Percentiles rank a stretch among this genome's conserved stretches.
phyloP scores from a whole-genome alignment of 1,140 invertebrate genomes.

The Penaeus chinensis region DNA sequence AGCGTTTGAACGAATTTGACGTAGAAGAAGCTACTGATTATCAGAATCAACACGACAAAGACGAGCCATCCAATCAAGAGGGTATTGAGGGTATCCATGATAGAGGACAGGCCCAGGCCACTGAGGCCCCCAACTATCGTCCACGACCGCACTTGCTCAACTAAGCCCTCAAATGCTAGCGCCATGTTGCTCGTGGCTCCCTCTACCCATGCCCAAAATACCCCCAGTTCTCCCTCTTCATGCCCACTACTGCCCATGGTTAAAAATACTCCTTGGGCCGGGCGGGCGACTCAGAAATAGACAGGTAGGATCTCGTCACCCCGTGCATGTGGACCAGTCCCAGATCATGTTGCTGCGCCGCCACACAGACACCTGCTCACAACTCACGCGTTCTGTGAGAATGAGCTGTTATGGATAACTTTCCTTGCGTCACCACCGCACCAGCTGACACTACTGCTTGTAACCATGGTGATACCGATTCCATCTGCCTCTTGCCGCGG shows the following conservation, averaged over 20 bases:
- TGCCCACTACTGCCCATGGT: conserved; percentile 59
- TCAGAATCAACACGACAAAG: conserved; percentile 46
- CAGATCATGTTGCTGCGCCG: conserved; percentile 56
- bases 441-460: conserved; percentile 50
- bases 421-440: background rate
- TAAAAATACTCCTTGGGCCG: conserved; percentile 47
- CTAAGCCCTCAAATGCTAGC: conserved; percentile 44
- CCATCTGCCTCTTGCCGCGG: conserved; percentile 23
- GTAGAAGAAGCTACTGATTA: conserved; percentile 49
- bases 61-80: conserved; percentile 56
- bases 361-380: conserved; percentile 10
- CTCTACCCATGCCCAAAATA: conserved; percentile 61
- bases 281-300: conserved; percentile 53
- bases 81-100: conserved; percentile 60
- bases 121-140: conserved; percentile 33
- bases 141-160: conserved; percentile 60
- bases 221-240: conserved; percentile 40
- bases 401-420: background rate
- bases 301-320: conserved; percentile 57
- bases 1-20: conserved; percentile 43
- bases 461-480: conserved; percentile 59
- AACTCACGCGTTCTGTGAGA: background rate
- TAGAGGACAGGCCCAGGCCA: conserved; percentile 33
- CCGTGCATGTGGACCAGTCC: conserved; percentile 51
- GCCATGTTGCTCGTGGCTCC: conserved; percentile 56